Percentiles rank a stretch among this genome's conserved stretches.
Conservation (phyloP, 2,113 vertebrate genomes). For the Buteo buteo region DNA sequence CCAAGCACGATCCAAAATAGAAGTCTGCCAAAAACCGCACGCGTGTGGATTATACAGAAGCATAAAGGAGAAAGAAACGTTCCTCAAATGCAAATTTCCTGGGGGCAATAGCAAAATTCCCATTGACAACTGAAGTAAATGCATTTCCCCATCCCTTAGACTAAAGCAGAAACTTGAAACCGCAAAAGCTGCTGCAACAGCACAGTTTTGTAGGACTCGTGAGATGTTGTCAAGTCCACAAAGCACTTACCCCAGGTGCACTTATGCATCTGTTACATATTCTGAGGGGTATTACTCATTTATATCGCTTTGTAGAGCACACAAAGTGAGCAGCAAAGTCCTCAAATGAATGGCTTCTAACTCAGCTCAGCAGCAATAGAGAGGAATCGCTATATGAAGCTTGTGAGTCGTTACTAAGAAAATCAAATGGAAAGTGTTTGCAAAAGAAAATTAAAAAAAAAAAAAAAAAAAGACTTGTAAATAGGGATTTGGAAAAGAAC, state of each 20-base stretch:
- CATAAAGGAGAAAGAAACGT: neutral
- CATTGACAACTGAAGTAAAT: fast-evolving
- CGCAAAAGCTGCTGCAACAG: neutral
- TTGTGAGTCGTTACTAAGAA: neutral
- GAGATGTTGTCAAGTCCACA: neutral
- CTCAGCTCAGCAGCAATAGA: neutral
- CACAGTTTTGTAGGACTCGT: neutral
- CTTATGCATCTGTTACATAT: neutral
- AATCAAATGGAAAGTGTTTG: neutral
- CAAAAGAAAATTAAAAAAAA: neutral
- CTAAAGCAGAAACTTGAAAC: neutral
- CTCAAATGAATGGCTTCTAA: neutral
- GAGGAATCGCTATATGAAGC: neutral
- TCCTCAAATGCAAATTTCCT: neutral
- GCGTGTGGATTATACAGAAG: neutral
- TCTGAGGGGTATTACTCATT: neutral
- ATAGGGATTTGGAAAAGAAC: neutral
- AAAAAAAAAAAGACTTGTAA: neutral
- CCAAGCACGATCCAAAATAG: neutral
- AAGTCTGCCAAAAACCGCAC: neutral
- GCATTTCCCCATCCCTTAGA: neutral
- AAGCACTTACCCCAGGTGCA: constrained; percentile 7
- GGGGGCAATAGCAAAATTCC: neutral
- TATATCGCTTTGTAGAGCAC: neutral
- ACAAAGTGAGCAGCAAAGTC: neutral